Evolutionary conservation across 2,888 invertebrate genomes (phyloP).

Genomic region (Peribatodes rhomboidaria): DNA sequence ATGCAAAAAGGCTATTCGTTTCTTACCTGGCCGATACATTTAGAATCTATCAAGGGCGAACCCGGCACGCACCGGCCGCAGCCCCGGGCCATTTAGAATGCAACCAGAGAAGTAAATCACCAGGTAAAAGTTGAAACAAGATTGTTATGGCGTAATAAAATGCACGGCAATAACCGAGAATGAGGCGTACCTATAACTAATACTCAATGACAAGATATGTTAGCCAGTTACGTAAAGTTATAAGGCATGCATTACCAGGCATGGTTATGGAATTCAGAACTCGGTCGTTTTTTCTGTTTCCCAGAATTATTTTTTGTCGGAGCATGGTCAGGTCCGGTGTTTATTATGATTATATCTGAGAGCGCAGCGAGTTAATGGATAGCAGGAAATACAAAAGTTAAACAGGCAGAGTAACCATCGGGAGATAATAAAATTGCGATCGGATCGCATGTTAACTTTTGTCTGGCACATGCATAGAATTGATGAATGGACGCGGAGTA

Average conservation of each 20-base stretch:
- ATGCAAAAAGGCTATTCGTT: slow-evolving; percentile 44
- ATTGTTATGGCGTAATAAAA: slow-evolving; percentile 39
- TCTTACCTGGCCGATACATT: slow-evolving; percentile 42
- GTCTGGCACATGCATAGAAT: slow-evolving; percentile 31
- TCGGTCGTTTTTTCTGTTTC: slow-evolving; percentile 38
- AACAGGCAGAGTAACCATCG: slow-evolving; percentile 38
- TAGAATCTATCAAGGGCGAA: slow-evolving; percentile 43
- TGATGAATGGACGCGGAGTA: slow-evolving; percentile 46
- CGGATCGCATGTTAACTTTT: slow-evolving; percentile 26
- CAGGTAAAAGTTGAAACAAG: slow-evolving; percentile 38
- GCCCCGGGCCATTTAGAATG: slow-evolving; percentile 35
- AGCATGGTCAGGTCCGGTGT: slow-evolving; percentile 37
- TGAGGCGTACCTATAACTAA: slow-evolving; percentile 10
- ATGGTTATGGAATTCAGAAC: slow-evolving; percentile 36
- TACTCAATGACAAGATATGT: slow-evolving; percentile 34
- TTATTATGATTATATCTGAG: slow-evolving; percentile 52
- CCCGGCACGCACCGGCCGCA: slow-evolving; percentile 38
- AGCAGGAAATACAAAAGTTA: slow-evolving; percentile 51
- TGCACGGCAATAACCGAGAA: slow-evolving; percentile 11
- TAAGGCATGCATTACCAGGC: slow-evolving; percentile 6
- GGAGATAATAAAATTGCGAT: slow-evolving; percentile 41
- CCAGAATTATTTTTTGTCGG: slow-evolving; percentile 43
- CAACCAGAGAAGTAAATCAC: slow-evolving; percentile 38
- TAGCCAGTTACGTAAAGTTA: slow-evolving; percentile 4
- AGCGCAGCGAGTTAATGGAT: slow-evolving; percentile 50